These are phyloP conservation scores for Seriola aureovittata DNA, from an alignment of 2,113 vertebrate genomes.

Conservation along the genomic window DNA sequence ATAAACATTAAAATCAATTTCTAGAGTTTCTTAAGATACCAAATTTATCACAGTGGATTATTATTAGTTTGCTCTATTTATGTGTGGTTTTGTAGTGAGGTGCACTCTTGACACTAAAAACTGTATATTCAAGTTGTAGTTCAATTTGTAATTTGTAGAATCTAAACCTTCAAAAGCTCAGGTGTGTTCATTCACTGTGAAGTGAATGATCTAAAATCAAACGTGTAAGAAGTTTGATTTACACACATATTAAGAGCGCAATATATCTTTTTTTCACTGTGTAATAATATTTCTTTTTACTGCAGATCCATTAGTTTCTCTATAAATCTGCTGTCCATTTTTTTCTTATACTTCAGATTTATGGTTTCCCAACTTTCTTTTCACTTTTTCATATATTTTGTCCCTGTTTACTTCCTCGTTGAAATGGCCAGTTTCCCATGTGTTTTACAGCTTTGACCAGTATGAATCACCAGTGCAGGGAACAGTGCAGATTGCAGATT, in stretches of 20 bases:
- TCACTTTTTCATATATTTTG: background rate
- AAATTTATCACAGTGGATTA: no score
- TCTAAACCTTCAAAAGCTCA: background rate
- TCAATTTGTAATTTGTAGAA: no score
- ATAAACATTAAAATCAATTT: no score
- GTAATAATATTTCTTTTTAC: slow-evolving; percentile 3
- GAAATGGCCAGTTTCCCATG: slow-evolving; percentile 18
- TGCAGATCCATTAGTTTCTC: slow-evolving; percentile 10
- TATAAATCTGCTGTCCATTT: slow-evolving; percentile 14
- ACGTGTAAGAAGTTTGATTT: slow-evolving; percentile 23
- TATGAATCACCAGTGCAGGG: slow-evolving; percentile 30
- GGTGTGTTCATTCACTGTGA: background rate
- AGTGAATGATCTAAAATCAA: background rate
- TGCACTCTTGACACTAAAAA: background rate
- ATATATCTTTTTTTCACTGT: background rate
- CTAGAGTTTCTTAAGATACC: no score
- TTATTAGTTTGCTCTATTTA: no score
- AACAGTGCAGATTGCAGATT: background rate
- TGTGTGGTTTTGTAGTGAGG: background rate
- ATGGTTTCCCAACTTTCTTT: slow-evolving; percentile 10
- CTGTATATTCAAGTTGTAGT: background rate
- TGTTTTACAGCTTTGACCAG: slow-evolving; percentile 38
- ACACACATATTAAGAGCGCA: no score
- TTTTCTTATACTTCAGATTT: background rate
- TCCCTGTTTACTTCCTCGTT: background rate